phyloP scores from a whole-genome alignment of 2,113 vertebrate genomes.

The Uria aalge region DNA sequence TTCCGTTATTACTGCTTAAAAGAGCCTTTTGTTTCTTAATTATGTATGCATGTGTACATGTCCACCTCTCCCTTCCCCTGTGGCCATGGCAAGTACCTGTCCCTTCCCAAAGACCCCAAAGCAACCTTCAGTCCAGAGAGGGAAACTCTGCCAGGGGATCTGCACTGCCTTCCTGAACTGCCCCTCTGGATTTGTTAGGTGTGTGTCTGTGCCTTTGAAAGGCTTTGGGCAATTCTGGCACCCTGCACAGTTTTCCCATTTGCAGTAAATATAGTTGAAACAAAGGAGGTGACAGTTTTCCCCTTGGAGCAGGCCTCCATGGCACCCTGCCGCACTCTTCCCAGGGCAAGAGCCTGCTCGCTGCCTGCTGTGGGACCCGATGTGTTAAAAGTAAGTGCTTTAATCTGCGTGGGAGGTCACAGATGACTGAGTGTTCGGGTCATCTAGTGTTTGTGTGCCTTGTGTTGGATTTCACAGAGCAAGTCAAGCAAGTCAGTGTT shows the following conservation, averaged over 20 bases:
- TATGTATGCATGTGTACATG: neutral
- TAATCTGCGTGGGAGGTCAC: neutral
- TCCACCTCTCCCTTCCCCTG: neutral
- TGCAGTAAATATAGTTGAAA: neutral
- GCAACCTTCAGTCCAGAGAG: neutral
- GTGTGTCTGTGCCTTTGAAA: neutral
- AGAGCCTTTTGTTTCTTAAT: neutral
- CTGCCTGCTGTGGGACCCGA: neutral
- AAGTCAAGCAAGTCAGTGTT: neutral
- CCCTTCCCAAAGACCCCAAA: neutral
- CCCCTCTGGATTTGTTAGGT: neutral
- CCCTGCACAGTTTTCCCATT: neutral
- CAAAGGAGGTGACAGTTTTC: neutral
- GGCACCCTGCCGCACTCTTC: accelerated
- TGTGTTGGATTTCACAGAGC: neutral
- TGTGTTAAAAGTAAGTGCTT: neutral
- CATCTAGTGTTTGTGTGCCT: neutral
- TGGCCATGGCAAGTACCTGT: neutral
- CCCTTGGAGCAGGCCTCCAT: accelerated
- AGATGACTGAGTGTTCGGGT: neutral
- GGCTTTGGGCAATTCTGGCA: neutral
- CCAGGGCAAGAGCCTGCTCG: neutral
- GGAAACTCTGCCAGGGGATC: neutral
- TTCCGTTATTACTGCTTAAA: neutral
- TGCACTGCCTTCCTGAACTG: neutral